Percentiles rank a stretch among this genome's conserved stretches.
Evolutionary conservation across 2,113 vertebrate species (phyloP).

Genomic region (Natator depressus): DNA sequence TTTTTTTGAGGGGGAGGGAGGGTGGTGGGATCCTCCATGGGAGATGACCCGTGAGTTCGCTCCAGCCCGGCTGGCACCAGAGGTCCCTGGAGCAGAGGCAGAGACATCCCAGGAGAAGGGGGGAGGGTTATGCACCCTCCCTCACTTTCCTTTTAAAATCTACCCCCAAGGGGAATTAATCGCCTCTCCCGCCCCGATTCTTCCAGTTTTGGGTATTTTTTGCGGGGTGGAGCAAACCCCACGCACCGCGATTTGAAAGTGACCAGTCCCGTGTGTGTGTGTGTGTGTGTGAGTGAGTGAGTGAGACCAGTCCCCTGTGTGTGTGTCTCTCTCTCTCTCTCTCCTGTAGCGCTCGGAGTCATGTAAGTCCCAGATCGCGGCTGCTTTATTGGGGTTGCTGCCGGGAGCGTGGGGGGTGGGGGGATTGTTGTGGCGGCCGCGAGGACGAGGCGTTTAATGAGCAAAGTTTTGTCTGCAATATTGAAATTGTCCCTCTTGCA

Average conservation of each 20-base stretch:
- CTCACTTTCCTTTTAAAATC: neutral
- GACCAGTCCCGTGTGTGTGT: no score
- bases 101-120: neutral
- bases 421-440: no score
- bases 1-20: neutral
- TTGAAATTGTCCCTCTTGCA: neutral
- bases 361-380: neutral
- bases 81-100: neutral
- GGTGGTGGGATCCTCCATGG: neutral
- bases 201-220: no score
- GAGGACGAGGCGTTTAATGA: neutral
- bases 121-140: neutral
- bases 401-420: no score
- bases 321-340: no score
- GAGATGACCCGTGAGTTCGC: neutral
- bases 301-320: no score
- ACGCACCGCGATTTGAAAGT: no score
- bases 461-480: conserved; percentile 32
- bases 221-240: no score
- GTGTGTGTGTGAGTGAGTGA: no score
- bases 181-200: neutral
- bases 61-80: neutral
- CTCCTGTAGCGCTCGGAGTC: neutral
- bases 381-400: neutral
- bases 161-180: neutral